phyloP scores from a whole-genome alignment of 2,113 vertebrate genomes.

The Apistogramma diplotaenia region DNA sequence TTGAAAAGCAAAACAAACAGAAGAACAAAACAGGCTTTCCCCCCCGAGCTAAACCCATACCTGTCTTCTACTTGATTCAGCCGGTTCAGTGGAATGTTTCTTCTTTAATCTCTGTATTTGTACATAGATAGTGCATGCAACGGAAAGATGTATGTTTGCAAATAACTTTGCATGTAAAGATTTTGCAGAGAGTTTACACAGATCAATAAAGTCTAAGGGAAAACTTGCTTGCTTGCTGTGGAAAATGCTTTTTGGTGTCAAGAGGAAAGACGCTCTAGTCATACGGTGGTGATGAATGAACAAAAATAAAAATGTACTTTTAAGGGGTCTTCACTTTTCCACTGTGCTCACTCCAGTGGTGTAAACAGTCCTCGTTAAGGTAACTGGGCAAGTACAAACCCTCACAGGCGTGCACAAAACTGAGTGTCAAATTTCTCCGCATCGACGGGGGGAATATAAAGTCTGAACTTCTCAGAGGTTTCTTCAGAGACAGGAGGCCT shows the following conservation, averaged over 20 bases:
- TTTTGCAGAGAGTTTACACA: slow-evolving; percentile 81
- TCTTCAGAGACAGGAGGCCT: neutral
- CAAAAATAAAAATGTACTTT: neutral
- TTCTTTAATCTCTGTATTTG: slow-evolving; percentile 65
- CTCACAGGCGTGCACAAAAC: neutral
- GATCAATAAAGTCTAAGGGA: slow-evolving; percentile 72
- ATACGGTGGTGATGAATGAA: neutral
- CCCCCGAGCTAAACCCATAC: slow-evolving; percentile 23
- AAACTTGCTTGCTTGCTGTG: neutral
- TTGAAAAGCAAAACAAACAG: neutral
- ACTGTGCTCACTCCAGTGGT: neutral
- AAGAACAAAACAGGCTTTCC: slow-evolving; percentile 28
- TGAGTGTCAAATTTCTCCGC: slow-evolving; percentile 24
- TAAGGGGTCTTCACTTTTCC: neutral
- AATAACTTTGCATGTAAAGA: slow-evolving; percentile 85
- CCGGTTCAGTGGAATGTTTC: slow-evolving; percentile 67
- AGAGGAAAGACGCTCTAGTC: neutral
- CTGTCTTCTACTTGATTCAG: slow-evolving; percentile 55
- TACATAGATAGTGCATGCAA: slow-evolving; percentile 80
- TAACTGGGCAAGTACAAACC: neutral
- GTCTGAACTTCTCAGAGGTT: neutral
- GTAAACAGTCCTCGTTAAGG: neutral
- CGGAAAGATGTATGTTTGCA: slow-evolving; percentile 79
- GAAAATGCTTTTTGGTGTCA: neutral
- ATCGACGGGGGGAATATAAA: slow-evolving; percentile 24